Evolutionary conservation across 64 coral and sea anemone species (phyloP).

Genomic region (Cladopsammia gracilis): DNA sequence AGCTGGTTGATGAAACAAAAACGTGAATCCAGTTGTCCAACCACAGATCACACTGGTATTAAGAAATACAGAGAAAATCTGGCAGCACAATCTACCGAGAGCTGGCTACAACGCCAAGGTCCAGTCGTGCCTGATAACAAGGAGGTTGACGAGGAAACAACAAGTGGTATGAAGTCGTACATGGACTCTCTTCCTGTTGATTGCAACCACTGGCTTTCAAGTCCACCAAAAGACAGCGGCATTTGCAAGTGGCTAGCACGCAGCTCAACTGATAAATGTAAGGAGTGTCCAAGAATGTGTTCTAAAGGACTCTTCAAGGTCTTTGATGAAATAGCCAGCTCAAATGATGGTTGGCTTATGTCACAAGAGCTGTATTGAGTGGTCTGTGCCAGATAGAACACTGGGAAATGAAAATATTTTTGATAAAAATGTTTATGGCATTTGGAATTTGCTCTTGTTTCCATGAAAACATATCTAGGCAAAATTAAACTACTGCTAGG

Average conservation of each 20-base stretch:
- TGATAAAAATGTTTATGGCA: too few species aligned
- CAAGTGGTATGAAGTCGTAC: constrained; percentile 60
- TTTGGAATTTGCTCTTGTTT: too few species aligned
- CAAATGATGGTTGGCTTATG: constrained; percentile 75
- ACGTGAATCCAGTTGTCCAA: not conserved
- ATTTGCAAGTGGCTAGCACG: constrained; percentile 91
- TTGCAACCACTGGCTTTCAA: constrained; percentile 76
- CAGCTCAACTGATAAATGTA: constrained; percentile 79
- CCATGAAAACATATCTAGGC: too few species aligned
- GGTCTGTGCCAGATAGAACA: too few species aligned
- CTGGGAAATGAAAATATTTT: not conserved
- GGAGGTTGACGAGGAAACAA: constrained; percentile 5
- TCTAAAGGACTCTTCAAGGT: constrained; percentile 82
- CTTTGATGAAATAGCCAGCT: constrained; percentile 70
- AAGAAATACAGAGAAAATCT: constrained; percentile 30
- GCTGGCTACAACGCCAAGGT: constrained; percentile 8
- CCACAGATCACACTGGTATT: constrained; percentile 38
- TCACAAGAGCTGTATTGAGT: constrained; percentile 43
- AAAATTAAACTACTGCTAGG: not conserved
- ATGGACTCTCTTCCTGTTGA: constrained; percentile 60
- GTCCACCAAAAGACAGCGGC: constrained; percentile 10
- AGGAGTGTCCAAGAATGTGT: constrained; percentile 90
- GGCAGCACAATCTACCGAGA: constrained; percentile 32
- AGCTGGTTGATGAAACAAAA: constrained; percentile 7
- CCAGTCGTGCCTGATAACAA: not conserved